Base-by-base conservation (phyloP, 2,797 vertebrate species). In the Odontamblyopus lacepedii region DNA sequence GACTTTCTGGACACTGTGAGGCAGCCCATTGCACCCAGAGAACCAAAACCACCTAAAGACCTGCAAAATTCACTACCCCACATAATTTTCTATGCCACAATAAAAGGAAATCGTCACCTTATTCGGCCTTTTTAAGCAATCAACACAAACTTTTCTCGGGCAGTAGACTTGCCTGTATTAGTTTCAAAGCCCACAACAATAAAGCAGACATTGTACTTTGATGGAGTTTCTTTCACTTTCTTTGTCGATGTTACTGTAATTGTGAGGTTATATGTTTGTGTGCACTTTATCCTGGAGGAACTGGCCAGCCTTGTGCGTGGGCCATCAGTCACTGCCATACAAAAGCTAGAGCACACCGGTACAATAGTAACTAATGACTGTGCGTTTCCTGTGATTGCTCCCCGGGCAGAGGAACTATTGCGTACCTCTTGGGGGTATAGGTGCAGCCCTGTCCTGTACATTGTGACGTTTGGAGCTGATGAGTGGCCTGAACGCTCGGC, bases 341-440 rank as follows among this genome's bases (percentile, higher is more conserved):
- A 81, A 79, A 85, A 73, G 80, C 76, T 77, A 63, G 85, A 75
- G 78, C 80, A 53, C 79, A 70, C 71, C 29, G 72, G 83, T 72
- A 73, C 83, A 83, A 71, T 88, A 65, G 88, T 88, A 90, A 87
- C 88, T 85, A 89, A 89, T 89, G 82, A 81, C 86, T 90, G 87
- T 77, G 83, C 70, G 18, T 87, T 89, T 87, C 76, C 75, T 88
- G 78, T 87, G 89, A 91, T 89, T 87, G 81, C 69, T 62, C 85
- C 78, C 85, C 12, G 61, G 71, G 79, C 79, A 86, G 78, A 83
- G 78, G 78, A 71, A 65, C 69, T 65, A 69, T 78, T 78, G 72
- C 50, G 44, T 77, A 78, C 84, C 83, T 76, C 19, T 83, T 78
- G 73, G 71, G 71, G 29, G 75, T 62, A 63, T 4, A 63, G 74